Conservation (phyloP, 2,797 vertebrate species). For the Chrosomus eos region DNA sequence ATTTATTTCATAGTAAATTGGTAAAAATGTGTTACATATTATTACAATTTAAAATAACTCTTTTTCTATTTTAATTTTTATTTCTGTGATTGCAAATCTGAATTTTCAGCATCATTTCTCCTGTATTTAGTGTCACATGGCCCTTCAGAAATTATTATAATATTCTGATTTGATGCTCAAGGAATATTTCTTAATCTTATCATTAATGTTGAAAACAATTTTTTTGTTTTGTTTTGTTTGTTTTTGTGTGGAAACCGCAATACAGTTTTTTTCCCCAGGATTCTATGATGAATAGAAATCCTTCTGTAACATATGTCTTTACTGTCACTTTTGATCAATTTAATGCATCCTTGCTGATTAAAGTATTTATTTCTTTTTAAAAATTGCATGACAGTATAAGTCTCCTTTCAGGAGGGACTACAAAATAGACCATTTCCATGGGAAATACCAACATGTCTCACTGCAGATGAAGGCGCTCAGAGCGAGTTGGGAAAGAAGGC, state of each 20-base stretch:
- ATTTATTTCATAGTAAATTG: neutral
- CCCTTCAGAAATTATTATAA: neutral
- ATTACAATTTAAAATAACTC: too few species aligned
- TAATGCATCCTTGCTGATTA: neutral
- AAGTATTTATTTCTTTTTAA: neutral
- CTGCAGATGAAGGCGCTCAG: neutral
- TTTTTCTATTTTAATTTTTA: neutral
- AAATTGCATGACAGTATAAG: neutral
- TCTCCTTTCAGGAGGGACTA: neutral
- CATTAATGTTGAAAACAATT: neutral
- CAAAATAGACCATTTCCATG: neutral
- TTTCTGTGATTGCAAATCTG: neutral
- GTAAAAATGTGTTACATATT: too few species aligned
- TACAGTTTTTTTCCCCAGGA: neutral
- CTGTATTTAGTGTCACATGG: neutral
- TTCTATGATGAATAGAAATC: neutral
- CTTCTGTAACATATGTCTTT: neutral
- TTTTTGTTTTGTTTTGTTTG: neutral
- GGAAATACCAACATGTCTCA: neutral
- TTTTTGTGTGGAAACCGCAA: neutral
- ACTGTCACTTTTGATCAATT: neutral
- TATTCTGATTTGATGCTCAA: neutral
- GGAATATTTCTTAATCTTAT: neutral
- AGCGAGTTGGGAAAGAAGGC: neutral
- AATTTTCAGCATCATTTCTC: neutral